Evolutionary conservation across 2,888 invertebrate genomes (phyloP), one percentile per base, ranked within the genome.

Genomic region (Oligia latruncula): DNA sequence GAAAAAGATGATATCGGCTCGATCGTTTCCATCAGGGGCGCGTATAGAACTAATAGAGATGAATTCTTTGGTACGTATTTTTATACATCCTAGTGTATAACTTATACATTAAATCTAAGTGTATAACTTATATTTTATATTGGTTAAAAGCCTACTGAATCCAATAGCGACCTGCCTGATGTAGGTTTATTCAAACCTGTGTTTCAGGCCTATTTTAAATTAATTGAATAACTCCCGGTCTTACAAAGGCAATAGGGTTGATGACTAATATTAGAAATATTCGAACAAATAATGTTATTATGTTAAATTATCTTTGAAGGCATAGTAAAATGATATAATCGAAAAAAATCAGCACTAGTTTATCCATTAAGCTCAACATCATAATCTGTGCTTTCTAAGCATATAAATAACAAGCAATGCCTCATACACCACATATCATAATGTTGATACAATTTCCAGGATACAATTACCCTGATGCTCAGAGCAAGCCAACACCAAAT

Each of bases 21-120:
- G 0, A 90, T 91, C 4, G 82, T 92, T 15, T 92, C 93, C 4
- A 88, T 95, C 15, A 92, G 82, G 17, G 96, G 96, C 15, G 95
- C 95, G 3, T 97, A 97, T 75, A 93, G 95, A 80, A 88, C 88
- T 0, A 94, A 94, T 65, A 92, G 92, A 74, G 94, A 95, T 78
- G 95, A 96, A 79, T 93, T 92, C 74, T 92, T 91, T 83, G 95
- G 96, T 97, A 88, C 90, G 92, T 85, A 78, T 71, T 55, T 29
- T 40, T 35, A 23, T 15, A 52, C 1, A 73, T 64, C 4, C 0
- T 29, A 29, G 29, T 29, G 29, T 29, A 29, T 29, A 29, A 29
- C 29, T 29, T 29, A 29, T 29, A 29, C 1, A 29, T 29, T 29
- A 29, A 29, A 29, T 29, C 29, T 29, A 29, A 29, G 29, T 29